Base-by-base conservation (phyloP, 2,888 invertebrate genomes). In the Gastracanthus pulcherrimus region DNA sequence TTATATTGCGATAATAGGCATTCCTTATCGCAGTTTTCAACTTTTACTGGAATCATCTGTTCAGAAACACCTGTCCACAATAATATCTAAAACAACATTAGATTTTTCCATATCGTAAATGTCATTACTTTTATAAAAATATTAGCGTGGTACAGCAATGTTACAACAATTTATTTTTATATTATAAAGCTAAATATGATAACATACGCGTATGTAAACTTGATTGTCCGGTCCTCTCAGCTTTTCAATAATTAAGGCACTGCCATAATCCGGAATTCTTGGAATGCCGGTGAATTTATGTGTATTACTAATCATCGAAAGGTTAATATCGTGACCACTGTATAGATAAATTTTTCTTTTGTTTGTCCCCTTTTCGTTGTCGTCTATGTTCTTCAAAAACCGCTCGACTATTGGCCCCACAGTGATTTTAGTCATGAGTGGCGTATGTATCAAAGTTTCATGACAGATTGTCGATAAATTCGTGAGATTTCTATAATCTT, bases 261-360 rank as follows among this genome's bases (percentile, higher is more conserved):
- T 41, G 9, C 74, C 74, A 19, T 36, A 74, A 31, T 62, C 62
- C 45, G 74, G 74, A 31, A 58, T 29, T 16, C 19, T 2, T 3
- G 62, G 62, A 6, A 60, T 19, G 1, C 19, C n/a, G 19, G 74
- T 74, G 11, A 74, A n/a, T 31, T 74, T 74, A 19, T 62, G 74
- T 0, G 62, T 45, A 7, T 13, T 45, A 7, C 16, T 4, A 9
- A 62, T 62, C 11, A 19, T 31, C 9, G 23, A 60, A 6, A 74
- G 2, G 13, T 74, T 74, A 13, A 62, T 16, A 1, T 74, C 74
- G 45, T 74, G 74, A 5, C n/a, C 31, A 4, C 45, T 19, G n/a
- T 62, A 74, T 1, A 74, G 45, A 16, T 74, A 74, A 3, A 74
- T 62, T 19, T 62, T 34, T 62, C 16, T 62, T 1, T 34, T 16